These are phyloP conservation scores for Pemphigus obesinymphae DNA, from an alignment of 1,140 invertebrate species.

Conservation along the genomic window DNA sequence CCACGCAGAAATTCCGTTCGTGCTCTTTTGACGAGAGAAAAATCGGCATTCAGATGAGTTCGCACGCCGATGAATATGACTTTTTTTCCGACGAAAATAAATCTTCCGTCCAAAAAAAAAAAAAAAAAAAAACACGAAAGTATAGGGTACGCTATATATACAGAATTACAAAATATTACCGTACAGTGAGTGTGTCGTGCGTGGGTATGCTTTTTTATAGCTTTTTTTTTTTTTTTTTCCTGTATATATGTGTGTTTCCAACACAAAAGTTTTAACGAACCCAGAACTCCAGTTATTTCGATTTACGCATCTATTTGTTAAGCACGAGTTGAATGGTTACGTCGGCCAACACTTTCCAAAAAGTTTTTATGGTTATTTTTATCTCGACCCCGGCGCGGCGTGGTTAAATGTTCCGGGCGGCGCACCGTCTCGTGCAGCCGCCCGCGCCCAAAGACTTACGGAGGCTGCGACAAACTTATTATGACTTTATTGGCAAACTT, in stretches of 20 bases:
- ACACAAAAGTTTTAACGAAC: conserved; percentile 30
- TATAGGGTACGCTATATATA: neutral
- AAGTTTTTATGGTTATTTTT: conserved; percentile 39
- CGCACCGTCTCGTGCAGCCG: neutral
- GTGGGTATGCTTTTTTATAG: neutral
- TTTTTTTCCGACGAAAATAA: neutral
- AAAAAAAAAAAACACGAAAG: neutral
- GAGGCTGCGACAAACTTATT: neutral
- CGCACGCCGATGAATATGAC: neutral
- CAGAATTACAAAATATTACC: neutral
- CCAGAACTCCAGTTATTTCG: conserved; percentile 20
- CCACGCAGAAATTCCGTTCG: too few relatives aligned
- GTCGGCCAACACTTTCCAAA: conserved; percentile 29
- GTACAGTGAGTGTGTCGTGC: neutral
- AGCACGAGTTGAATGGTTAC: conserved; percentile 19
- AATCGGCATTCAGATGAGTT: neutral
- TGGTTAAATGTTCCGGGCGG: conserved; percentile 23
- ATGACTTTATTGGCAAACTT: conserved; percentile 9
- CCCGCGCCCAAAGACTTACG: neutral
- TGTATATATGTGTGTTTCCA: neutral
- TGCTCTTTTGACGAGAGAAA: neutral
- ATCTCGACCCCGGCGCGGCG: neutral
- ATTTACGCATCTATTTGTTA: conserved; percentile 39
- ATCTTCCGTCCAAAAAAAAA: neutral
- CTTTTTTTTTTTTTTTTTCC: neutral